Evolutionary conservation across 2,113 vertebrate species (phyloP), one percentile per base, ranked within the genome.

Genomic region (Emydura subglobosa): DNA sequence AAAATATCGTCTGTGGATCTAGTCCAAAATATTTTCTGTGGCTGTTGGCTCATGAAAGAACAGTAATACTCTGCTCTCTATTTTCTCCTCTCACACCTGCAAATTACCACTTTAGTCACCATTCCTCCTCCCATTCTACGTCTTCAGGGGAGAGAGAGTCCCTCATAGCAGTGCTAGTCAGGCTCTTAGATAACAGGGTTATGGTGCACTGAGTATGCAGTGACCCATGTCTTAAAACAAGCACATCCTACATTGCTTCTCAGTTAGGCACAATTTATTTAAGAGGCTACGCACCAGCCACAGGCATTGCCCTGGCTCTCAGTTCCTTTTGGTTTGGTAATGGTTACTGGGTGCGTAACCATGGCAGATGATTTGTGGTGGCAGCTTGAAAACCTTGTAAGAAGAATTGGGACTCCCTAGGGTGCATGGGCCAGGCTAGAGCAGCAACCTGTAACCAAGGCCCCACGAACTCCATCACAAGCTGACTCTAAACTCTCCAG

Each of bases 321-420:
- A 24, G 42, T 31, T 76, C 21, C 65, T 89, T 49, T 79, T 65
- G 79, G 34, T 16, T 76, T 49, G 53, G 49, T 78, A 88, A 88
- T 44, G 0, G 1, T 24, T 84, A 78, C 27, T 27, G 57, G 12
- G 10, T 31, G 13, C 59, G 31, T 39, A 9, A 22, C 8, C n/a
- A 72, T 82, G 53, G 59, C 34, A 22, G 47, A 19, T 22, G 39
- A 27, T 65, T 34, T 55, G 78, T 91, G 10, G 25, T 34, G 49
- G 21, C 53, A 74, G 1, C 16, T 34, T 34, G 68, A 50, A 88
- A 82, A 5, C 4, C 44, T 86, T 42, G 22, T 21, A 25, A 25
- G 47, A 29, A 31, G 11, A 0, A 0, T 7, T 61, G 59, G 14
- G 47, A 49, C 13, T 54, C 78, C 53, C 0, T 4, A 74, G 10